Percentiles rank a stretch among this genome's conserved stretches.
phyloP scores from a whole-genome alignment of 2,113 vertebrate species.

The Podarcis raffonei region DNA sequence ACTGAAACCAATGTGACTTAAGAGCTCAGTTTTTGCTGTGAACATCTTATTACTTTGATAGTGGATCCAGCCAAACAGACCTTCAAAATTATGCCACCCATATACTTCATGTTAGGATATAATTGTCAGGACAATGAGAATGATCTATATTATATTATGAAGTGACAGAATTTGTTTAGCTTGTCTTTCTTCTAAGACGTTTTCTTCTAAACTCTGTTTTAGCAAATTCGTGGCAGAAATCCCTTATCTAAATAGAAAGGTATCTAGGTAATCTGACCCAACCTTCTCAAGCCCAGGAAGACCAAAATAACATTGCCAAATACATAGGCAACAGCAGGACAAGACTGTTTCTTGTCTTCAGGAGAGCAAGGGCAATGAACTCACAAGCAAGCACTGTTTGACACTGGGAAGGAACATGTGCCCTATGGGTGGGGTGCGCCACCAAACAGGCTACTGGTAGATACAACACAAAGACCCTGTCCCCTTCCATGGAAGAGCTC shows the following conservation, averaged over 20 bases:
- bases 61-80: not conserved
- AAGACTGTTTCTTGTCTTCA: not conserved
- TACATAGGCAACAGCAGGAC: too few species aligned
- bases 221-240: conserved; percentile 53
- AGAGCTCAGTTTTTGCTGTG: not conserved
- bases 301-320: not conserved
- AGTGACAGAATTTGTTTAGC: not conserved
- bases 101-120: not conserved
- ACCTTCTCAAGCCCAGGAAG: not conserved
- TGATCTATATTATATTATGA: not conserved
- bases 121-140: not conserved
- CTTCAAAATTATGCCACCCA: not conserved
- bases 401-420: not conserved
- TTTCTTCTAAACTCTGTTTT: conserved; percentile 44
- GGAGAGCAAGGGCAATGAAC: not conserved
- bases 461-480: not conserved
- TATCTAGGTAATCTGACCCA: not conserved
- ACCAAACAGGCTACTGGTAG: not conserved
- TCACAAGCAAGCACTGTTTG: not conserved
- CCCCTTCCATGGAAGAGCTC: not conserved
- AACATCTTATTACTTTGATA: not conserved
- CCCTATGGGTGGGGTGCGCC: not conserved
- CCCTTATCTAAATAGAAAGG: not conserved
- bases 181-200: not conserved
- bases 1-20: not conserved